phyloP scores from a whole-genome alignment of 2,797 vertebrate species.

The Acestrorhynchus altus region DNA sequence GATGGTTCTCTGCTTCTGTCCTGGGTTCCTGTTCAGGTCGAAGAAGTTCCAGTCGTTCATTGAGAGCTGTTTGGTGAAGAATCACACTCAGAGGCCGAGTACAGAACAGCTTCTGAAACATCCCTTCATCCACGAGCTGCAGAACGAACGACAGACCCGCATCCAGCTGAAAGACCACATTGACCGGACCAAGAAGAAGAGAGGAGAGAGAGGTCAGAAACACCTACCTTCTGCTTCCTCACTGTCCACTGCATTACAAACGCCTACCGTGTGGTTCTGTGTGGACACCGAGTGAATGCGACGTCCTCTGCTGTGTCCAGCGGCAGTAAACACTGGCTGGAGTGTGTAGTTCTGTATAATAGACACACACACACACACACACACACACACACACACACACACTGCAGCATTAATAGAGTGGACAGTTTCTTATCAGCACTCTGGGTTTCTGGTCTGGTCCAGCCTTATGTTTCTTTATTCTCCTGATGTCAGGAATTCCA shows the following conservation, averaged over 20 bases:
- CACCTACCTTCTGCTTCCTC: too few relatives aligned
- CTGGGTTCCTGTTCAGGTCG: conserved; percentile 78
- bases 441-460: neutral
- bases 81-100: conserved; percentile 87
- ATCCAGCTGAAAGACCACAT: conserved; percentile 97
- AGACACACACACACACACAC: neutral
- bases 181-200: conserved; percentile 89
- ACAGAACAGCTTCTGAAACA: conserved; percentile 93
- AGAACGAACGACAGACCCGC: conserved; percentile 91
- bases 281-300: neutral
- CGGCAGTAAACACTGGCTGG: neutral
- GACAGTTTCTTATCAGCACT: conserved; percentile 1
- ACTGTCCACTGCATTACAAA: too few relatives aligned
- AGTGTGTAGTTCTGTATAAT: neutral
- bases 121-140: conserved; percentile 89
- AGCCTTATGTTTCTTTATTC: neutral
- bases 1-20: too few relatives aligned
- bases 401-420: neutral
- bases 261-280: neutral
- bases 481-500: neutral
- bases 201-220: conserved; percentile 82
- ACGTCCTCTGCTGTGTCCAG: conserved; percentile 6
- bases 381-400: neutral
- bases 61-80: conserved; percentile 94
- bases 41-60: conserved; percentile 97